A percentile compares a stretch with the other conserved stretches of the same genome.
These are phyloP conservation scores for Microplitis demolitor DNA, from an alignment of 1,140 invertebrate species.

Conservation along the genomic window DNA sequence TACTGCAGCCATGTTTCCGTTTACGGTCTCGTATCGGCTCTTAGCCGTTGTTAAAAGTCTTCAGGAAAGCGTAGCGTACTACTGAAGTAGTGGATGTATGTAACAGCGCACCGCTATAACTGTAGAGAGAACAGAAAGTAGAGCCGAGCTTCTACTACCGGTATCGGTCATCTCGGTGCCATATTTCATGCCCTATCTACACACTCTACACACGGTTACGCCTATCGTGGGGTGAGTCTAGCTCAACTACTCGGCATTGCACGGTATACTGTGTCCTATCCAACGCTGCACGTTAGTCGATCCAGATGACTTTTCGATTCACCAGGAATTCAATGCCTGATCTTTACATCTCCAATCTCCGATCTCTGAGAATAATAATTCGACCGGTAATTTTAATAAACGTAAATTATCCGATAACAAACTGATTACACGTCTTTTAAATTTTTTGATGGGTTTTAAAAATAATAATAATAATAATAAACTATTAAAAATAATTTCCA, in stretches of 20 bases:
- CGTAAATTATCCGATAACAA: no score
- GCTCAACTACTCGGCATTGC: background rate
- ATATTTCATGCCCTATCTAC: conserved; percentile 54
- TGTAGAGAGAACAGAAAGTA: conserved; percentile 4
- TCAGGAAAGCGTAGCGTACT: no score
- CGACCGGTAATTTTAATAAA: no score
- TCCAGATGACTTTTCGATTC: conserved; percentile 44
- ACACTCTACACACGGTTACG: conserved; percentile 45
- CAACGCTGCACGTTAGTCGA: conserved; percentile 39
- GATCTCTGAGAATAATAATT: no score
- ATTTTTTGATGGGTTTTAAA: background rate
- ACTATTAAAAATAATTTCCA: no score
- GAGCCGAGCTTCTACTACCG: conserved; percentile 30
- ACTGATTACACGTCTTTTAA: no score
- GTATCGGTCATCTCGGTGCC: conserved; percentile 49
- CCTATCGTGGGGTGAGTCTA: conserved; percentile 36
- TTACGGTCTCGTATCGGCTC: background rate
- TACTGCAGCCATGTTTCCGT: conserved; percentile 31
- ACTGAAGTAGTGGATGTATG: conserved; percentile 3
- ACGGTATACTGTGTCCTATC: background rate
- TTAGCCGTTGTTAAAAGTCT: no score
- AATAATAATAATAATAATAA: background rate
- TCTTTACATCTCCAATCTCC: conserved; percentile 1
- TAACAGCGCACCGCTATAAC: background rate
- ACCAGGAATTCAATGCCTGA: conserved; percentile 30